Base-by-base conservation (phyloP, 2,888 invertebrate genomes). In the Disparrhopalites patrizii region DNA sequence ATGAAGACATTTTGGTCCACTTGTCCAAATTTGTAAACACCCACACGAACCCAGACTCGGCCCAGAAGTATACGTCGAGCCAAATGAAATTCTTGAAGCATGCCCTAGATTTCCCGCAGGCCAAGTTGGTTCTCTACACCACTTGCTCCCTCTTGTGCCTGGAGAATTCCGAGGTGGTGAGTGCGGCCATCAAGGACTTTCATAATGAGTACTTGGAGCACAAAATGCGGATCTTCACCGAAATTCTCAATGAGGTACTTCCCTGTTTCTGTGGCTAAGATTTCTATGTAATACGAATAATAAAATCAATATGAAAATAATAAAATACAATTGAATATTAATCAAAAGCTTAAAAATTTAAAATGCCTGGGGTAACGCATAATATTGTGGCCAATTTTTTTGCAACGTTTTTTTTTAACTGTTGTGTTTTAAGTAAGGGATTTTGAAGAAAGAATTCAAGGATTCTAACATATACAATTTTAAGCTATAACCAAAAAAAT, bases 101-200 rank as follows among this genome's bases (percentile, higher is more conserved):
- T 54, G 69, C 73, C 4, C 20, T 73, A 8, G 40, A 23, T 20
- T 66, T 73, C 33, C 62, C 68, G 0, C 68, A 71, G 52, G 64
- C 66, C 15, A 73, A 73, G 50, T 58, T 73, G 10, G 50, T 70
- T 20, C 28, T 73, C 27, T 73, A 73, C 62, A 73, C 73, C n/a
- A 73, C 73, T 18, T 73, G 73, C 50, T 73, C 73, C 0, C 51
- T 70, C 15, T 56, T 73, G 23, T 20, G 43, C 2, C 58, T 66
- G 18, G 73, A 73, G 60, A 73, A 73, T 20, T 40, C 27, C 4
- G 71, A 70, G 27, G 69, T 73, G 30, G 71, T 73, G 2, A 55
- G 62, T 28, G 31, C 36, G 23, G 66, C 68, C 23, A 27, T 73
- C 40, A 52, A 28, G 27, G 64, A 67, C 23, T 68, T 65, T 8